Conservation (phyloP, 2,797 vertebrate genomes). For the Macropodus opercularis region DNA sequence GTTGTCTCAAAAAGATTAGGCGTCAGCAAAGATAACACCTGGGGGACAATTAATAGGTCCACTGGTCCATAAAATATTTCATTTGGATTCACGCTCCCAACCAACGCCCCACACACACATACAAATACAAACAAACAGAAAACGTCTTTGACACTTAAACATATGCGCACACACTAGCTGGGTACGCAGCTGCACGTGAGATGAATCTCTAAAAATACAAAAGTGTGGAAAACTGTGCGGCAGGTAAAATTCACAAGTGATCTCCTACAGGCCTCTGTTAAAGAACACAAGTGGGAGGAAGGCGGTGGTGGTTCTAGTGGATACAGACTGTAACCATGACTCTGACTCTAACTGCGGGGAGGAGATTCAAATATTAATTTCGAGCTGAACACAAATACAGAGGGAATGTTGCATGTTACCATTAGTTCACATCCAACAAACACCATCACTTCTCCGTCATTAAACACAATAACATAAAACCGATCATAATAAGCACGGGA, state of each 20-base stretch:
- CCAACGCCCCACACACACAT: slow-evolving; percentile 45
- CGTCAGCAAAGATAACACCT: slow-evolving; percentile 89
- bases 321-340: slow-evolving; percentile 20
- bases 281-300: slow-evolving; percentile 47
- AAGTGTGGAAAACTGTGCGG: slow-evolving; percentile 45
- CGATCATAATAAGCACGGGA: not conserved
- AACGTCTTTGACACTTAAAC: too few relatives aligned
- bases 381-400: slow-evolving; percentile 13
- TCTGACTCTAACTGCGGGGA: slow-evolving; percentile 23
- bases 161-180: slow-evolving; percentile 48
- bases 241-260: slow-evolving; percentile 41
- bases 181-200: slow-evolving; percentile 52
- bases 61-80: slow-evolving; percentile 92
- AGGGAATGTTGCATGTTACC: not conserved
- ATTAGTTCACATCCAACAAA: slow-evolving; percentile 12
- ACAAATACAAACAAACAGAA: slow-evolving; percentile 35
- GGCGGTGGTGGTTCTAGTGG: slow-evolving; percentile 21
- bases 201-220: slow-evolving; percentile 60
- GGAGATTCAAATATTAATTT: slow-evolving; percentile 40
- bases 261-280: slow-evolving; percentile 41
- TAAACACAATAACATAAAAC: not conserved
- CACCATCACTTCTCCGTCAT: slow-evolving; percentile 3
- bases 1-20: slow-evolving; percentile 87
- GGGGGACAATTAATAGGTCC: slow-evolving; percentile 93
- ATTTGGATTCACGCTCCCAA: slow-evolving; percentile 86